Base-by-base conservation (phyloP, 1,140 invertebrate genomes). In the Leptinotarsa undecemlineata region DNA sequence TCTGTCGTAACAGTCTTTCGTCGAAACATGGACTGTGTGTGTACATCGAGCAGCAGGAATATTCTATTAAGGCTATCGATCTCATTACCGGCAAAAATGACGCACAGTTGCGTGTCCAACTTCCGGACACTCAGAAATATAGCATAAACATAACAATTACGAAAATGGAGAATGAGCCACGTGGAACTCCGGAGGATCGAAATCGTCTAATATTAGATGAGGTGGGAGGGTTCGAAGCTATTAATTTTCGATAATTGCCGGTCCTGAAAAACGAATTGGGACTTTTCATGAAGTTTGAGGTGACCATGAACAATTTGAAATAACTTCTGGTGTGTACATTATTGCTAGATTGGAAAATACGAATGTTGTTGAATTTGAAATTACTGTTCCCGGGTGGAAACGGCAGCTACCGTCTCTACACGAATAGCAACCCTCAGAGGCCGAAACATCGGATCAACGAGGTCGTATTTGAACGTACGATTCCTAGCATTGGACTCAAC, bases 51-150 rank as follows among this genome's bases (percentile, higher is more conserved):
- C 51, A n/a, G 14, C 51, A 57, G n/a, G 51, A 57, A 57, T 57
- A 57, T 57, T 57, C 51, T 57, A 57, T 57, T 57, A 57, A 57
- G 51, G 14, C 51, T 57, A 57, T 57, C 51, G 51, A 57, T 57
- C 51, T 57, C 51, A 57, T 57, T 57, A 57, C 51, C 51, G n/a
- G 51, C 51, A 57, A 57, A 57, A 57, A 57, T 57, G 51, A 57
- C 51, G 51, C 51, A 57, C 51, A 19, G 51, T 57, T 57, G 51
- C 51, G 51, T 57, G 51, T 57, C 51, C 51, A 57, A 57, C 15
- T 57, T 57, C 51, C 51, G 51, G 51, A 57, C 51, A 57, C 51
- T 57, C 51, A 57, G 51, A 57, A 17, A 57, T 57, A 57, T 57
- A 57, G 51, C 51, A 57, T 57, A 57, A 57, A 57, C 51, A 57